Conservation (phyloP, 2,113 vertebrate species). For the Pipra filicauda region DNA sequence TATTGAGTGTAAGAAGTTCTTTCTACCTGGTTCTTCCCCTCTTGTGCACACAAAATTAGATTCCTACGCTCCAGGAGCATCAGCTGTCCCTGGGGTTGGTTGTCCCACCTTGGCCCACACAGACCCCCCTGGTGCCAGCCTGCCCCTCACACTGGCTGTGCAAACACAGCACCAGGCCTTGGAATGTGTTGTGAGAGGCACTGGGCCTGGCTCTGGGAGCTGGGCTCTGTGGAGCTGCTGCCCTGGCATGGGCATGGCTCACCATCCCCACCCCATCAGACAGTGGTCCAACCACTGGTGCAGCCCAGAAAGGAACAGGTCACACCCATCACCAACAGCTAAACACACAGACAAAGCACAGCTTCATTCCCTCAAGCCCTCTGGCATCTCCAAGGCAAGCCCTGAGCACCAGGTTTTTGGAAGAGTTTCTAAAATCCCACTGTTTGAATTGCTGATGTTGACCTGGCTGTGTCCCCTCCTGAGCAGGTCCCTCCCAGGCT, state of each 20-base stretch:
- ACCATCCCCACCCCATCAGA: background rate
- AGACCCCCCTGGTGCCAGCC: fast-evolving
- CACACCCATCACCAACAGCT: background rate
- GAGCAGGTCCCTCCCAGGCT: background rate
- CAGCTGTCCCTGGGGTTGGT: fast-evolving
- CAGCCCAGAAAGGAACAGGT: background rate
- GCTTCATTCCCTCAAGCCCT: too few relatives aligned
- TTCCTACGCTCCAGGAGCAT: fast-evolving
- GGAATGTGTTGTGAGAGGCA: background rate
- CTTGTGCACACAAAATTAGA: too few relatives aligned
- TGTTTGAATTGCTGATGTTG: background rate
- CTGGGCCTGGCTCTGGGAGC: background rate
- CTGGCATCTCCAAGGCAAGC: background rate
- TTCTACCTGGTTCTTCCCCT: background rate
- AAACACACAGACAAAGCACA: fast-evolving
- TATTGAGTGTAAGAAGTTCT: background rate
- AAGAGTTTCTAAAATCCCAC: background rate
- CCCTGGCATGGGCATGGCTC: background rate
- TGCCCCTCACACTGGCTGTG: background rate
- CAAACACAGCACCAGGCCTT: background rate
- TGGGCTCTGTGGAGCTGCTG: background rate
- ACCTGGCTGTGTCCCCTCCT: background rate
- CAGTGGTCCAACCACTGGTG: background rate
- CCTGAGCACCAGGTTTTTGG: background rate
- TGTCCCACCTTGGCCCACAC: fast-evolving